phyloP scores from a whole-genome alignment of 2,888 invertebrate genomes.

The Macrosiphum euphorbiae region DNA sequence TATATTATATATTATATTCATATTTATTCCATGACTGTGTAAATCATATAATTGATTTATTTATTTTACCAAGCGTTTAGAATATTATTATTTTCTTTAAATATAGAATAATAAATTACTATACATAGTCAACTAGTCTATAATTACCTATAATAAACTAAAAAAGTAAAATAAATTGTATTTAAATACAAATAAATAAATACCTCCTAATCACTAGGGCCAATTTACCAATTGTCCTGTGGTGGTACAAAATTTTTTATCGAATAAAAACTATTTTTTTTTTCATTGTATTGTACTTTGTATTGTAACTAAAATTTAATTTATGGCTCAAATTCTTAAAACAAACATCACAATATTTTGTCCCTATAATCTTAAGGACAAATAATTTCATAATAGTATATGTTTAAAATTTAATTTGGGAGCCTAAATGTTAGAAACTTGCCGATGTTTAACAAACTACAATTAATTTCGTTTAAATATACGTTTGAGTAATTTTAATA shows the following conservation, averaged over 20 bases:
- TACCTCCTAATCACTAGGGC: no score
- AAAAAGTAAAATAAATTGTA: no score
- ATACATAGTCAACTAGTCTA: no score
- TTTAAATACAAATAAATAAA: no score
- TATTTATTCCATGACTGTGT: background rate
- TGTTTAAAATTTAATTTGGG: background rate
- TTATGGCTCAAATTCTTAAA: background rate
- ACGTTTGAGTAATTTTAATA: background rate
- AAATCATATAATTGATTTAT: background rate
- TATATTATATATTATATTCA: background rate
- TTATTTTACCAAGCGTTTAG: background rate
- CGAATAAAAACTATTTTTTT: background rate
- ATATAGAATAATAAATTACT: background rate
- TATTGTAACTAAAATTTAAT: background rate
- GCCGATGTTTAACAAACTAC: background rate
- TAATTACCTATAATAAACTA: no score
- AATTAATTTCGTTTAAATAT: background rate
- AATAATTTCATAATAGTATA: background rate
- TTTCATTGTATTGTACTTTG: no score
- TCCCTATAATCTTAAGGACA: background rate
- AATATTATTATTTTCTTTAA: background rate
- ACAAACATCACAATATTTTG: no score
- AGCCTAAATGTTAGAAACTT: background rate
- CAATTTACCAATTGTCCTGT: no score
- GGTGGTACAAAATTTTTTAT: background rate